Base-by-base conservation (phyloP, 2,113 vertebrate genomes). In the Stercorarius parasiticus region DNA sequence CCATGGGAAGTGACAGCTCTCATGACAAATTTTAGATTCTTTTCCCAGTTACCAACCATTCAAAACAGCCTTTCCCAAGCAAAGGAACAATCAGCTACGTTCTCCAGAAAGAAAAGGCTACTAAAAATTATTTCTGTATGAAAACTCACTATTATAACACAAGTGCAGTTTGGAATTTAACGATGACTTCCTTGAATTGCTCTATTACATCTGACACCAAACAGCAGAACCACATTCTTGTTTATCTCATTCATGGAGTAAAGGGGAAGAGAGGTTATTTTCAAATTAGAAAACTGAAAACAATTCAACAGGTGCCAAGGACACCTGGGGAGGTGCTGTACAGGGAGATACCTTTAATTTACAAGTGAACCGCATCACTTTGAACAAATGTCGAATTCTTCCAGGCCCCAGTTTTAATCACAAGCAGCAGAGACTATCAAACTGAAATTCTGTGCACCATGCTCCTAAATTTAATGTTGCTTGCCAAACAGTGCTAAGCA, bases 11-110 rank as follows among this genome's bases (percentile, higher is more conserved):
- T 34, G 29, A 64, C 22, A 59, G 30, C 30, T 53, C 62, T 43
- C 1, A 0, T 19, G 29, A 85, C 34, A 83, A 67, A 73, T 61
- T 72, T 11, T 11, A 38, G 27, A 42, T 40, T 52, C 26, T 86
- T 30, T 52, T 27, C 76, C 20, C 50, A 20, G 14, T 43, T 38
- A 36, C 10, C 29, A 65, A 9, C 45, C 0, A 0, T n/a, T 79
- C 40, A 49, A 30, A 78, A 38, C 0, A 2, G 15, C 21, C 40
- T 61, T 30, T 43, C 45, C 58, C 27, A 69, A 88, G 27, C 3
- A 0, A 36, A 52, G 5, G 18, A 80, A 50, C 1, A 5, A 77
- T 42, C 19, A 74, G 40, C 26, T 73, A 53, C 3, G 0, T 40
- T 36, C 32, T 66, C 59, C 65, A 87, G 13, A 11, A 55, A 74